Evolutionary conservation across 2,888 invertebrate species (phyloP).

Genomic region (Hirtodrosophila alboralis): DNA sequence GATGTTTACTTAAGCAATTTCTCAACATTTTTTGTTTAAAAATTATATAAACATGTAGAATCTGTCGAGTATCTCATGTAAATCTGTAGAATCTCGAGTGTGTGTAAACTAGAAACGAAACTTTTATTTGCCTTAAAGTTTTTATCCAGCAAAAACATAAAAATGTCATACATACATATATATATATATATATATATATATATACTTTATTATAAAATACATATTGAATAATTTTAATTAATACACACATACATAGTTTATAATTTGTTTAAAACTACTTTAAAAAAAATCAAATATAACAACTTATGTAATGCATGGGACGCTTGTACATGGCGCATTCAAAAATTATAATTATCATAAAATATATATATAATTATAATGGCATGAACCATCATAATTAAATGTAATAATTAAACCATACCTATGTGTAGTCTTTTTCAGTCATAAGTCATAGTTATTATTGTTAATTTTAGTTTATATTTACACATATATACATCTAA

Average conservation of each 20-base stretch:
- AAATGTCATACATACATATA: slow-evolving; percentile 35
- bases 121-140: slow-evolving; percentile 83
- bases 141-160: slow-evolving; percentile 57
- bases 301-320: slow-evolving; percentile 41
- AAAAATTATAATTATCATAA: slow-evolving; percentile 3
- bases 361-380: slow-evolving; percentile 22
- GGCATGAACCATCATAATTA: slow-evolving; percentile 34
- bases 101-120: slow-evolving; percentile 82
- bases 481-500: slow-evolving; percentile 47
- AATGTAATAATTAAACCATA: slow-evolving; percentile 33
- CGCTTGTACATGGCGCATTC: slow-evolving; percentile 59
- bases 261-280: slow-evolving; percentile 43
- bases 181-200: too few species aligned
- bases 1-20: slow-evolving; percentile 28
- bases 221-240: slow-evolving; percentile 32
- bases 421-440: slow-evolving; percentile 50
- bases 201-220: slow-evolving; percentile 17
- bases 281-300: slow-evolving; percentile 9
- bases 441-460: slow-evolving; percentile 78
- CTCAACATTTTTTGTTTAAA: slow-evolving; percentile 23
- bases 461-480: slow-evolving; percentile 78
- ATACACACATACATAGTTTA: slow-evolving; percentile 36
- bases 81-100: slow-evolving; percentile 31
- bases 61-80: slow-evolving; percentile 10
- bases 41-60: slow-evolving; percentile 15